Percentiles rank a stretch among this genome's conserved stretches.
These are phyloP conservation scores for Enteromius paludinosus DNA, from an alignment of 2,797 vertebrate genomes.

Conservation along the genomic window DNA sequence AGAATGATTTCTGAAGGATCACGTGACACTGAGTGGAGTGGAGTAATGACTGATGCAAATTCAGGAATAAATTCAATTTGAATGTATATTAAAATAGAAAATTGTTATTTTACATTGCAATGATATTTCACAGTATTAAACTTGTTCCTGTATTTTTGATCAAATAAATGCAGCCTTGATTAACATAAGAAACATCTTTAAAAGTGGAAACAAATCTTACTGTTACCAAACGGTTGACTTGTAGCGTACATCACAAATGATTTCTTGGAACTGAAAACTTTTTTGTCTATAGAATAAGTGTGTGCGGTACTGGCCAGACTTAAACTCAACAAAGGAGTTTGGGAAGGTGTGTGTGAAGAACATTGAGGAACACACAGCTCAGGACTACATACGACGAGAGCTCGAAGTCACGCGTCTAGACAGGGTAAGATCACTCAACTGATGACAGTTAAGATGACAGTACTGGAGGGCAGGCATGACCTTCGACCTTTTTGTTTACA, in stretches of 20 bases:
- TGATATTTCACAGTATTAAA: too few species aligned
- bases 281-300: conserved; percentile 85
- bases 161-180: too few species aligned
- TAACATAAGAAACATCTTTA: too few species aligned
- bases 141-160: too few species aligned
- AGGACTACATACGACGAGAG: conserved; percentile 85
- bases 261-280: background rate
- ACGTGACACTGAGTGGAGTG: too few species aligned
- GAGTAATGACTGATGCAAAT: too few species aligned
- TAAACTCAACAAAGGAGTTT: conserved; percentile 77
- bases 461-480: background rate
- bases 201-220: too few species aligned
- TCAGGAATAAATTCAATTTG: too few species aligned
- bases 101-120: too few species aligned
- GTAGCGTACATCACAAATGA: background rate
- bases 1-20: too few species aligned
- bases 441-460: conserved; percentile 2
- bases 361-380: conserved; percentile 79
- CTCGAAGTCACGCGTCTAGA: conserved; percentile 81
- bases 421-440: conserved; percentile 75
- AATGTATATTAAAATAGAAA: too few species aligned
- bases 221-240: too few species aligned
- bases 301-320: conserved; percentile 87
- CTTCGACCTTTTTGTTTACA: conserved; percentile 27
- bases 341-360: conserved; percentile 78